Conservation (phyloP, 2,797 vertebrate genomes). For the Eutrigla gurnardus region DNA sequence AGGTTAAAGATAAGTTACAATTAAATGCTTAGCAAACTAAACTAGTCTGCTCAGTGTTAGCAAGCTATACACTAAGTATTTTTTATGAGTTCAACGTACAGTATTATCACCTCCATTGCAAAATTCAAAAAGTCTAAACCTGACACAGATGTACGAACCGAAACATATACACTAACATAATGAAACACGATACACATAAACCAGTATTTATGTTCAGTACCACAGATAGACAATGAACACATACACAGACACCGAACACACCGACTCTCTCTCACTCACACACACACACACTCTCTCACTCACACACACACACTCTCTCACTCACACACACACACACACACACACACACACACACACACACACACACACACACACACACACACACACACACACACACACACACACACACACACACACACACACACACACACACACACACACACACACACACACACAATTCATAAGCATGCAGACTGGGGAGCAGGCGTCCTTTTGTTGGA, state of each 20-base stretch:
- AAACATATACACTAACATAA: slow-evolving; percentile 34
- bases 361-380: slow-evolving; percentile 31
- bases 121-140: slow-evolving; percentile 22
- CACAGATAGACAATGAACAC: slow-evolving; percentile 51
- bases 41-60: neutral
- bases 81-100: neutral
- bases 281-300: no score
- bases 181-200: slow-evolving; percentile 50
- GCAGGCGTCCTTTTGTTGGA: slow-evolving; percentile 82
- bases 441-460: slow-evolving; percentile 64
- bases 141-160: slow-evolving; percentile 24
- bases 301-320: no score
- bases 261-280: neutral
- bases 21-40: neutral
- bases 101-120: slow-evolving; percentile 2
- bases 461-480: slow-evolving; percentile 80
- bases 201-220: slow-evolving; percentile 46
- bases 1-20: neutral
- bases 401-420: no score
- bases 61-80: neutral
- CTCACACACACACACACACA: slow-evolving; percentile 38
- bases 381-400: no score
- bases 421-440: slow-evolving; percentile 25
- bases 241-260: slow-evolving; percentile 36
- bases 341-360: no score